Evolutionary conservation across 1,140 invertebrate genomes (phyloP).

Genomic region (Amphibalanus amphitrite): DNA sequence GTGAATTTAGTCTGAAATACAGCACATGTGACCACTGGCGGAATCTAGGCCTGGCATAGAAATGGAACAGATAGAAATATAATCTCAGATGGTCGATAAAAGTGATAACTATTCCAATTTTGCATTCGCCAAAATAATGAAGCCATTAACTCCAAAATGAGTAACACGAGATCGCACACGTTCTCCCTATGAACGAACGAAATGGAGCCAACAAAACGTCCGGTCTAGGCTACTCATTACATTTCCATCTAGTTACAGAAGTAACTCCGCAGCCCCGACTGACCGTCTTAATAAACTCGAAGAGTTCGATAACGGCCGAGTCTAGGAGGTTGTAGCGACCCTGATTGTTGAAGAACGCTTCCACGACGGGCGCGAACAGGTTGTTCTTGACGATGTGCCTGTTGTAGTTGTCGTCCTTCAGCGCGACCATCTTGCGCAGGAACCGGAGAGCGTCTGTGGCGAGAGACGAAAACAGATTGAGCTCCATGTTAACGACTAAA

Average conservation of each 20-base stretch:
- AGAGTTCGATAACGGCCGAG: slow-evolving; percentile 96
- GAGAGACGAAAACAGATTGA: slow-evolving; percentile 13
- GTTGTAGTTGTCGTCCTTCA: slow-evolving; percentile 98
- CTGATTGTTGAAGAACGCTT: slow-evolving; percentile 90
- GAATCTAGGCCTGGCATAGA: not conserved
- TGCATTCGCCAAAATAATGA: too few relatives aligned
- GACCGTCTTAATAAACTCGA: slow-evolving; percentile 91
- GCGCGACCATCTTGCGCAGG: slow-evolving; percentile 87
- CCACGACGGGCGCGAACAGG: slow-evolving; percentile 86
- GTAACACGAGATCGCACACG: too few relatives aligned
- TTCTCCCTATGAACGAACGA: too few relatives aligned
- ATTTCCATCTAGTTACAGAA: too few relatives aligned
- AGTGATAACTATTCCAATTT: too few relatives aligned
- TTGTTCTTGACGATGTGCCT: slow-evolving; percentile 90
- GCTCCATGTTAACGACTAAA: not conserved
- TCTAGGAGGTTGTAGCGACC: slow-evolving; percentile 95
- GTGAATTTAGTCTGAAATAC: too few relatives aligned
- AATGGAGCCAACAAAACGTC: too few relatives aligned
- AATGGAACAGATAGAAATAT: not conserved
- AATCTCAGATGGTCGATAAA: not conserved
- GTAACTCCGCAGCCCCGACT: too few relatives aligned
- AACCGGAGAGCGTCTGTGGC: slow-evolving; percentile 68
- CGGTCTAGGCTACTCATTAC: too few relatives aligned
- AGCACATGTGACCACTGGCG: too few relatives aligned
- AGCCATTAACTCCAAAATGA: too few relatives aligned